Base-by-base conservation (phyloP, 2,797 vertebrate species). In the Prionace glauca region DNA sequence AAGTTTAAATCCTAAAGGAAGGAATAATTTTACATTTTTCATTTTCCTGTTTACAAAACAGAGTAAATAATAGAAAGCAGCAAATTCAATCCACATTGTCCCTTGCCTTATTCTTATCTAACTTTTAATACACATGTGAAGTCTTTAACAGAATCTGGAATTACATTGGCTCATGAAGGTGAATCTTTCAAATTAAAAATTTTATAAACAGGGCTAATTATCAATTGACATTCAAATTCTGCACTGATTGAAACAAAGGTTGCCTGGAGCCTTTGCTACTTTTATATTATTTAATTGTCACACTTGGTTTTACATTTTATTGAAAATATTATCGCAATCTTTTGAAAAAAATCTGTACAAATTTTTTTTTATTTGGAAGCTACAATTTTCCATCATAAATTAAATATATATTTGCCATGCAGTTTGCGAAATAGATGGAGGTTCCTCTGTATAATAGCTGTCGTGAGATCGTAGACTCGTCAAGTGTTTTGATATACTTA, bases 1-100 rank as follows among this genome's bases (percentile, higher is more conserved):
- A 96, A 99, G 97, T 97, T 98, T 99, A 96, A 99, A 99, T 96
- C 99, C 99, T 99, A 96, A 62, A 45, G 93, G 0, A 92, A 96
- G 96, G 95, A 96, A 79, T 22, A 29, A 95, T 29, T 56, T 56
- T 56, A 56, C 26, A 65, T 91, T 20, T 77, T 91, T 50, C 3
- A 95, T 10, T 92, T 92, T 69, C 11, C 90, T 92, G 26, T 77
- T 77, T 24, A 92, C 62, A 26, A 95, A 95, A 56, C 12, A 50
- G 8, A 50, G 29, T 1, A 3, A 74, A 72, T 94, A 50, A 95
- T 20, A 56, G 69, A 32, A 77, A 95, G 18, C 1, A 69, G 32
- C 26, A 26, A 50, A 24, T 86, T 12, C 24, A 45, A 22, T 86
- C 20, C 50, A 86, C 18, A 29, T n/a, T 69, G 36, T 36, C n/a